phyloP scores from a whole-genome alignment of 2,113 vertebrate species.

The Varanus komodoensis region DNA sequence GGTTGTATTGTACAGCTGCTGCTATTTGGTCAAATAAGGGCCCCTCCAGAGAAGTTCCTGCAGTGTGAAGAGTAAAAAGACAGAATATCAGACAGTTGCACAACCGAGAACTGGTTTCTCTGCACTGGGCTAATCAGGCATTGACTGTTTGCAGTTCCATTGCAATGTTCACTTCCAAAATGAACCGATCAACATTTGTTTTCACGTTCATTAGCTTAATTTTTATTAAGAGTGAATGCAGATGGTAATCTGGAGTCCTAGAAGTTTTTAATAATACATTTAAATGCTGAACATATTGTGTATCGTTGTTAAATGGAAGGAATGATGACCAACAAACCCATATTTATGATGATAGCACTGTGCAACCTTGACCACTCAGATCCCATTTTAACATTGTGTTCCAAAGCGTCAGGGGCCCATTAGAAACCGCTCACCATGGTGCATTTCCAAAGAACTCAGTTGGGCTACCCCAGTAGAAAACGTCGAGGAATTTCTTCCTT shows the following conservation, averaged over 20 bases:
- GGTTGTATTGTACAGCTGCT: neutral
- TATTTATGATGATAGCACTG: neutral
- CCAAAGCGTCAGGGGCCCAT: neutral
- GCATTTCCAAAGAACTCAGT: neutral
- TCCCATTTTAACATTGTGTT: neutral
- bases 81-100: neutral
- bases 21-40: neutral
- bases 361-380: constrained; percentile 29
- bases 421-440: neutral
- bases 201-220: constrained; percentile 30
- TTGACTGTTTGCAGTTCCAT: neutral
- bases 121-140: neutral
- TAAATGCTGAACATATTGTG: constrained; percentile 2
- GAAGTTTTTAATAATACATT: constrained; percentile 43
- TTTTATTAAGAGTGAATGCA: constrained; percentile 22
- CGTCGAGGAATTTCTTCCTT: constrained; percentile 8
- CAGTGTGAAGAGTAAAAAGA: neutral
- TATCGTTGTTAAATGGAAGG: constrained; percentile 19
- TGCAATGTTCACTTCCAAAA: neutral
- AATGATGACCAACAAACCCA: constrained; percentile 18
- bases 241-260: constrained; percentile 17
- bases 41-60: neutral
- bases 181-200: neutral
- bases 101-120: neutral
- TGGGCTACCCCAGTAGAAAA: too few species aligned